Evolutionary conservation across 2,113 vertebrate genomes (phyloP), one percentile per base, ranked within the genome.

Genomic region (Triplophysa rosa): DNA sequence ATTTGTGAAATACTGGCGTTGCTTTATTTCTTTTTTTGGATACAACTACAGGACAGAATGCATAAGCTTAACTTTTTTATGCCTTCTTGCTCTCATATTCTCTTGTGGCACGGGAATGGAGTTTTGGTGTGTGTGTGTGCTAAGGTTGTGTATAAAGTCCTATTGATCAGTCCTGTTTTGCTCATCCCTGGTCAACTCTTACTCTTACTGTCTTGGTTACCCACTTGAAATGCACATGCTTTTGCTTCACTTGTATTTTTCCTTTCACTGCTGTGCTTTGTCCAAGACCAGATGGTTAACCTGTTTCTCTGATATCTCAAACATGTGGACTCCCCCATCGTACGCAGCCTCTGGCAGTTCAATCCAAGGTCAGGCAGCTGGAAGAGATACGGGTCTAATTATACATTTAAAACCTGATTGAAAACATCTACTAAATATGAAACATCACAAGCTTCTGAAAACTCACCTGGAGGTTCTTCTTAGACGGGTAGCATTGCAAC

Each of bases 221-320:
- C 66, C 90, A 89, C 88, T 91, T 88, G 85, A 70, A 89, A 88
- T 82, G 85, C 87, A 88, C 85, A 82, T 88, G 85, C 63, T 88
- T 88, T 89, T 88, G 82, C 63, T 82, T 82, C 78, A 73, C 49
- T 62, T 54, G 83, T 88, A 72, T 72, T 80, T 89, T 87, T 23
- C 84, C 87, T 76, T 82, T 81, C 84, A 79, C 88, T 65, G 88
- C 84, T 86, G 87, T 87, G 86, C 87, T 87, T 85, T 80, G 86
- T 88, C 87, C 89, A 86, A 89, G 90, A 89, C 87, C 92, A 93
- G 91, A 93, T 93, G 92, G 92, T 92, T 83, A 82, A 85, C 85
- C 88, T 83, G 86, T 88, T 85, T 88, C 84, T 87, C 86, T 87
- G 87, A 90, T 92, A 91, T 90, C 90, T 86, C 65, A 80, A 89